phyloP scores from a whole-genome alignment of 2,797 vertebrate genomes.

The Lagodon rhomboides region DNA sequence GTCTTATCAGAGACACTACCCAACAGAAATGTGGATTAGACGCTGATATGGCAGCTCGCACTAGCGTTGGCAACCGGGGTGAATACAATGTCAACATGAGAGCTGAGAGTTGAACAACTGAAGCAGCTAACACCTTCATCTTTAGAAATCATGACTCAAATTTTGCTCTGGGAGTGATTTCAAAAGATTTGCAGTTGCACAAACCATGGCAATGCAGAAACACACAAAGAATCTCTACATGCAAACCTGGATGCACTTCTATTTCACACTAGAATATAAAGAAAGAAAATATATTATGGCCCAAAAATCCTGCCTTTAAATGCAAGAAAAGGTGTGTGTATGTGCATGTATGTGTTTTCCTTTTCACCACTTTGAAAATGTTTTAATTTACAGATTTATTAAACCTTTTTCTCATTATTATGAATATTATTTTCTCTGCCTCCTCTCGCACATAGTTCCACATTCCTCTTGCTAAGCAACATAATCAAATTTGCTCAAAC shows the following conservation, averaged over 20 bases:
- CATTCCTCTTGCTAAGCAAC: no score
- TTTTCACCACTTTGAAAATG: not conserved
- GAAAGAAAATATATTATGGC: not conserved
- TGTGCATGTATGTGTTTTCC: not conserved
- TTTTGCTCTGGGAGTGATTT: not conserved
- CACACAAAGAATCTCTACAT: not conserved
- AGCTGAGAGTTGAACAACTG: not conserved
- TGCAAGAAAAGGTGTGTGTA: not conserved
- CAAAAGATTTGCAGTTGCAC: not conserved
- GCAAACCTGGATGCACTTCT: not conserved
- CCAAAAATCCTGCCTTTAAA: no score
- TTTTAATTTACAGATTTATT: no score
- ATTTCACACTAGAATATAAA: not conserved
- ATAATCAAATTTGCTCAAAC: no score
- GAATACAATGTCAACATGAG: conserved; percentile 22
- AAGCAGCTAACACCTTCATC: not conserved
- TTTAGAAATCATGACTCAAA: not conserved
- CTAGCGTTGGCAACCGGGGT: conserved; percentile 17
- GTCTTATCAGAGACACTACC: conserved; percentile 28
- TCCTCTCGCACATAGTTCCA: no score
- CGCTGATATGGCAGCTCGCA: conserved; percentile 16
- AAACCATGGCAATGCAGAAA: not conserved
- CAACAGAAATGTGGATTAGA: conserved; percentile 32
- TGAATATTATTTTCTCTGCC: no score
- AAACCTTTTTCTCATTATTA: no score